Base-by-base conservation (phyloP, 1,140 invertebrate species). In the Euschistus heros region DNA sequence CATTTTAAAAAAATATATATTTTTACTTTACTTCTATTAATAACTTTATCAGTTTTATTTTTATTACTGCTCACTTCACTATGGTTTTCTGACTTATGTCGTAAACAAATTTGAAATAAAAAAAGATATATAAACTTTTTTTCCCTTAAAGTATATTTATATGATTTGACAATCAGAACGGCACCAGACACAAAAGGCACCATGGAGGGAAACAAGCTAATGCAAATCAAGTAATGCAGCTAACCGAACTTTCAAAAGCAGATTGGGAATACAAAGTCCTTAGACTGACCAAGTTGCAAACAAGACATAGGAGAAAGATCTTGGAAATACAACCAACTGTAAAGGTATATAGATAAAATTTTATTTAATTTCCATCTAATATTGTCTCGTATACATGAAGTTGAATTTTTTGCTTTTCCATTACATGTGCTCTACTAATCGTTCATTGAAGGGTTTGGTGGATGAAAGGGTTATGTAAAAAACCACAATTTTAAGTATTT, bases 241-340 rank as follows among this genome's bases (percentile, higher is more conserved):
- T 60, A 15, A 22, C 54, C 4, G 54, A 57, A 24, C 24, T 57
- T 20, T 57, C 54, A 24, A 57, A 27, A 26, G 54, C 54, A 24
- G 54, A 57, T 24, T 57, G 54, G 54, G 54, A 57, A 17, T 47
- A 59, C 68, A 71, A 81, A 46, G 74, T 79, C 66, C 72, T 86
- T 24, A 80, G 78, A 69, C 76, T 85, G 33, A 80, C 75, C 65
- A 69, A 84, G 20, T 72, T 76, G 14, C 83, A 86, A 70, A 85
- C 84, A 0, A 81, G 80, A 71, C 82, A 86, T 67, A 76, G 78
- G 69, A 82, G 76, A 72, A 74, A 80, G 66, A 81, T 87, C 37
- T 75, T 88, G 10, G 84, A 81, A 74, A 70, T 87, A 13, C 81
- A 84, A 69, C 83, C 85, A 17, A 80, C 84, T 20, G 74, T 85